A percentile compares a stretch with the other conserved stretches of the same genome.
Evolutionary conservation across 2,797 vertebrate genomes (phyloP).

Genomic region (Thripadectes ignobilis): DNA sequence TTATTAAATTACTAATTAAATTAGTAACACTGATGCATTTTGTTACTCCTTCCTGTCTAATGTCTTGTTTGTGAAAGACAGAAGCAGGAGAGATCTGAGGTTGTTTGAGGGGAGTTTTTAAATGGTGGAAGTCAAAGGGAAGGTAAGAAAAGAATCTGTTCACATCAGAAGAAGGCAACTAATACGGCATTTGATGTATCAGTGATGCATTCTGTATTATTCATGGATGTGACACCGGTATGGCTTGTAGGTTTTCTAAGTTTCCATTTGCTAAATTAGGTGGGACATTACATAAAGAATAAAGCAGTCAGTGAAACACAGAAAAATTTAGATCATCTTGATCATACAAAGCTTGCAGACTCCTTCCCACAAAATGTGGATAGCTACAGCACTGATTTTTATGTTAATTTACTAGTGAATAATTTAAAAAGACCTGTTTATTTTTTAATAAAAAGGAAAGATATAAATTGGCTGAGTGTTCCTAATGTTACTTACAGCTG

Average conservation of each 20-base stretch:
- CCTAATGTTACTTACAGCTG: slow-evolving; percentile 60
- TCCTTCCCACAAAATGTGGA: background rate
- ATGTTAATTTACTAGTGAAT: slow-evolving; percentile 77
- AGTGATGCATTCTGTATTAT: slow-evolving; percentile 61
- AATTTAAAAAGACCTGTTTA: slow-evolving; percentile 77
- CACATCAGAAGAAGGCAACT: slow-evolving; percentile 39
- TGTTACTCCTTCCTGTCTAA: background rate
- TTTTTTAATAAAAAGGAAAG: slow-evolving; percentile 80
- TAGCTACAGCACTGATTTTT: slow-evolving; percentile 58
- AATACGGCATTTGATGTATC: slow-evolving; percentile 13
- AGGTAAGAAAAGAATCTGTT: background rate
- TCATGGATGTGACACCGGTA: slow-evolving; percentile 2
- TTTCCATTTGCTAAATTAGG: slow-evolving; percentile 63
- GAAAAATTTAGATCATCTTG: slow-evolving; percentile 44
- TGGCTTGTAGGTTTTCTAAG: background rate
- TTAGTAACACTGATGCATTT: background rate
- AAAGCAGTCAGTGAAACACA: slow-evolving; percentile 31
- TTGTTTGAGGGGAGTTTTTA: background rate
- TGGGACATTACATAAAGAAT: slow-evolving; percentile 43
- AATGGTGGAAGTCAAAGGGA: background rate
- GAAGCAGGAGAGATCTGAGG: background rate
- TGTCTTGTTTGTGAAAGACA: background rate
- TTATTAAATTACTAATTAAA: background rate
- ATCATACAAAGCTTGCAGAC: background rate
- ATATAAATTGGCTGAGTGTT: slow-evolving; percentile 59